phyloP scores from a whole-genome alignment of 2,888 invertebrate genomes.

The Pseudococcus viburni region DNA sequence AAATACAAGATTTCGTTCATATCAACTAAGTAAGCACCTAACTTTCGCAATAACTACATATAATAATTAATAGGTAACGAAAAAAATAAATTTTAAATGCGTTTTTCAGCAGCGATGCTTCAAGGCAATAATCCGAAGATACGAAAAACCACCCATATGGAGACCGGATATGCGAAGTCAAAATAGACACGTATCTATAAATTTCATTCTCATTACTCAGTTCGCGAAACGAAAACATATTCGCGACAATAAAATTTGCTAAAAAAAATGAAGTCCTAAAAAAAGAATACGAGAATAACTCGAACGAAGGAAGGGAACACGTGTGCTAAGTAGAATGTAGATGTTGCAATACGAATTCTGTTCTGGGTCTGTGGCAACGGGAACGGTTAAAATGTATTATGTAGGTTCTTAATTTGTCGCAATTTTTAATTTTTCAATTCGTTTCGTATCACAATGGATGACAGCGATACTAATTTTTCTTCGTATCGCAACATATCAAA shows the following conservation, averaged over 20 bases:
- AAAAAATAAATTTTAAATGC: neutral
- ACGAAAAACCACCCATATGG: neutral
- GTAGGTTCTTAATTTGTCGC: slow-evolving; percentile 35
- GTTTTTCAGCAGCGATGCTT: neutral
- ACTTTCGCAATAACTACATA: too few relatives aligned
- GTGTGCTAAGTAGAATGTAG: neutral
- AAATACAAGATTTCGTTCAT: too few relatives aligned
- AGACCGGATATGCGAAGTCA: neutral
- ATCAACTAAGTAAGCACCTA: too few relatives aligned
- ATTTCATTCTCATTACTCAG: slow-evolving; percentile 31
- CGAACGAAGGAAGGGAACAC: neutral
- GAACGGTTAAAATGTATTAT: neutral
- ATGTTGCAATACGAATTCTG: slow-evolving; percentile 1
- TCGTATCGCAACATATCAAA: neutral
- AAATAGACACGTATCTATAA: neutral
- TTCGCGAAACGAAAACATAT: neutral
- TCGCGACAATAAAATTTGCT: slow-evolving; percentile 21
- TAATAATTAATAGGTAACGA: too few relatives aligned
- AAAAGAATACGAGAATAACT: slow-evolving; percentile 24
- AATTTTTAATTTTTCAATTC: slow-evolving; percentile 13
- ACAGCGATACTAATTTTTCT: slow-evolving; percentile 19
- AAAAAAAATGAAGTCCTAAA: slow-evolving; percentile 20
- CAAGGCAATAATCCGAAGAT: neutral
- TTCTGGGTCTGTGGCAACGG: neutral
- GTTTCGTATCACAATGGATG: neutral